Evolutionary conservation across 2,888 invertebrate genomes (phyloP).

Genomic region (Actias luna): DNA sequence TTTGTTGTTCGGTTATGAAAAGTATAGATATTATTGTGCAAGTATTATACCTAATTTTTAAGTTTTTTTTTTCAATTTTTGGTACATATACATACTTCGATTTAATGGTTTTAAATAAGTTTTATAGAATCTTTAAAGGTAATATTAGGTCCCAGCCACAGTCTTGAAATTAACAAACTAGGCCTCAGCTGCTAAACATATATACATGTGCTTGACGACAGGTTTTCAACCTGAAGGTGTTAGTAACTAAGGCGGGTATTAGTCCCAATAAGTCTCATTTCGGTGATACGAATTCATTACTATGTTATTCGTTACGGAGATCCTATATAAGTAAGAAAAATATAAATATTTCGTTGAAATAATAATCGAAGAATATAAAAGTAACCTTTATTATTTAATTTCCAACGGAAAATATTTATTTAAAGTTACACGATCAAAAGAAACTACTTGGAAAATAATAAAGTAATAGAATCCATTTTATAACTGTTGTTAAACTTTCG

Average conservation of each 20-base stretch:
- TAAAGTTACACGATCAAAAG: neutral
- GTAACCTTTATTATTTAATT: neutral
- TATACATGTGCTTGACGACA: neutral
- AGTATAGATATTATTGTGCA: neutral
- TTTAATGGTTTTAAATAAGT: too few species aligned
- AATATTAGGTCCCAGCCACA: too few species aligned
- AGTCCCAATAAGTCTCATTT: too few species aligned
- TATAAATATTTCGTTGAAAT: neutral
- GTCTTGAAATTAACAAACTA: too few species aligned
- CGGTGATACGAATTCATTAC: too few species aligned
- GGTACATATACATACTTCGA: too few species aligned
- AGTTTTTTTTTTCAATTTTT: too few species aligned
- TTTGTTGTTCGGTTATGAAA: neutral
- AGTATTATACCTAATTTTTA: neutral
- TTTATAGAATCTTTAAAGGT: too few species aligned
- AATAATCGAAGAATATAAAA: neutral
- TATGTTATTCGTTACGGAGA: too few species aligned
- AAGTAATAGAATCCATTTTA: constrained; percentile 6
- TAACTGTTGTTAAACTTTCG: neutral
- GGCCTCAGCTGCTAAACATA: too few species aligned
- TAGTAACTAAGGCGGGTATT: too few species aligned
- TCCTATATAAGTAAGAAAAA: neutral
- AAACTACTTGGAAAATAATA: neutral
- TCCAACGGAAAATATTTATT: neutral
- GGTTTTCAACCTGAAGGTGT: neutral